phyloP scores from a whole-genome alignment of 2,797 vertebrate genomes.

The Microctenopoma stevenorrisi region DNA sequence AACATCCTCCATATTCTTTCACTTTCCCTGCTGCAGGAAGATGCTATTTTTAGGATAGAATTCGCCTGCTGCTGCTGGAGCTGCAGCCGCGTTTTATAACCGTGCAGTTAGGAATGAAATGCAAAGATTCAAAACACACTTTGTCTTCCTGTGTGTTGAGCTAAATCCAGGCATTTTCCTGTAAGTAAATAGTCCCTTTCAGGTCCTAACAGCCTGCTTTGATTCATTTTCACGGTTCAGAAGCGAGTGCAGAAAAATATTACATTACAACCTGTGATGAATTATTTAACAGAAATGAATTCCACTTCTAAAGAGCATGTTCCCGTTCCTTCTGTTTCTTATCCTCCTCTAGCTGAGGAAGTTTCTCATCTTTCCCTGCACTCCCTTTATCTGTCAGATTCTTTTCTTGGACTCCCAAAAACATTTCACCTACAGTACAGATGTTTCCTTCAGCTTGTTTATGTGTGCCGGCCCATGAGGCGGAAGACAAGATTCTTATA shows the following conservation, averaged over 20 bases:
- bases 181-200: background rate
- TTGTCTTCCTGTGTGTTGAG: conserved; percentile 14
- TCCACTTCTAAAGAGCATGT: background rate
- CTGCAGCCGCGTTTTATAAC: background rate
- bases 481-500: conserved; percentile 65
- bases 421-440: conserved; percentile 65
- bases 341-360: conserved; percentile 27
- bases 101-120: conserved; percentile 10
- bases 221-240: background rate
- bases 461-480: conserved; percentile 50
- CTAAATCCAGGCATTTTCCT: background rate
- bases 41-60: conserved; percentile 21
- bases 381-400: conserved; percentile 55
- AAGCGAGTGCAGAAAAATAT: no score
- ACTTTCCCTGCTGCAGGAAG: conserved; percentile 24
- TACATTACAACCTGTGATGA: no score
- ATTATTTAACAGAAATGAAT: conserved; percentile 3
- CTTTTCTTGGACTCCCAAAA: conserved; percentile 67
- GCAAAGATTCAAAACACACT: conserved; percentile 16
- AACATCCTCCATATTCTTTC: conserved; percentile 9
- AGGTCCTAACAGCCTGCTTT: conserved; percentile 6
- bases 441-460: conserved; percentile 63
- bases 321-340: background rate
- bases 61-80: background rate
- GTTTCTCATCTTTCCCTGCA: conserved; percentile 46